A percentile compares a stretch with the other conserved stretches of the same genome.
phyloP scores from a whole-genome alignment of 2,113 vertebrate genomes.

The Excalfactoria chinensis region DNA sequence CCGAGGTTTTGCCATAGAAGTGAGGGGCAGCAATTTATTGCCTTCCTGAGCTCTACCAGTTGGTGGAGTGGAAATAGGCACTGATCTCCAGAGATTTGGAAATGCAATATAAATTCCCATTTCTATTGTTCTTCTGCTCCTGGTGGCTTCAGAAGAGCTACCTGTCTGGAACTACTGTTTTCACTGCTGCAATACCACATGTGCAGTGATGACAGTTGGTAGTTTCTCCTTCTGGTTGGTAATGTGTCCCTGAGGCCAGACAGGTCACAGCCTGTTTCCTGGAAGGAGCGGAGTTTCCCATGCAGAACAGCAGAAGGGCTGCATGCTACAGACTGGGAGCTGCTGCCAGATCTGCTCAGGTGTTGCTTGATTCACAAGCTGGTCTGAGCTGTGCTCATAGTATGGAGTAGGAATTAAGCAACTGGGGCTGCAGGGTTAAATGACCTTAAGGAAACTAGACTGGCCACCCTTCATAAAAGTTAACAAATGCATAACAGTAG shows the following conservation, averaged over 20 bases:
- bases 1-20: background rate
- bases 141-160: background rate
- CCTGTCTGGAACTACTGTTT: background rate
- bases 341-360: background rate
- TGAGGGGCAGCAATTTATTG: background rate
- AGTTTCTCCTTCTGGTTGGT: background rate
- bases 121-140: background rate
- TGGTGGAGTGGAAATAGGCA: background rate
- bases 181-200: rapidly evolving
- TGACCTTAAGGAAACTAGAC: background rate
- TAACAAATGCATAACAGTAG: background rate
- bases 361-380: background rate
- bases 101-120: background rate
- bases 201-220: background rate
- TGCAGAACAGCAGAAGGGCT: background rate
- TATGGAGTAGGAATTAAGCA: background rate
- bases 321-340: background rate
- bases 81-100: background rate
- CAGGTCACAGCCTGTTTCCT: background rate
- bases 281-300: background rate
- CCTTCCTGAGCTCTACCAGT: background rate
- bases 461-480: background rate
- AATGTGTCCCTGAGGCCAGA: background rate
- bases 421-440: background rate
- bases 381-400: background rate